Percentiles rank a stretch among this genome's conserved stretches.
Evolutionary conservation across 2,113 vertebrate species (phyloP).

Genomic region (Athene cunicularia): DNA sequence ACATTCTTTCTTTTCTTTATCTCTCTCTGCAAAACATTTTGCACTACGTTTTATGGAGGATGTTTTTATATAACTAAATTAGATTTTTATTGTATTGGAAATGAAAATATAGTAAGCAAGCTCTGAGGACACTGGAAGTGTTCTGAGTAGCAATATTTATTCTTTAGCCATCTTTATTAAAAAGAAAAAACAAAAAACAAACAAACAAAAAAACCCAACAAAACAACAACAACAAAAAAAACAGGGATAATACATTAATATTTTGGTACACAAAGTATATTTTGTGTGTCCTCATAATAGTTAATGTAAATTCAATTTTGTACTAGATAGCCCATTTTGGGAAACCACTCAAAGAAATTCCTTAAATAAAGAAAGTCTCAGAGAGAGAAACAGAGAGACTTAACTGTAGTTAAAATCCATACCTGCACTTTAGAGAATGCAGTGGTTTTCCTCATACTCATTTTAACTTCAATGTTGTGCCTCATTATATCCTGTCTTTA

Average conservation of each 20-base stretch:
- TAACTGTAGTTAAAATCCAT: not conserved
- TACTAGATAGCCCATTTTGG: not conserved
- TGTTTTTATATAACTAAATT: slow-evolving; percentile 42
- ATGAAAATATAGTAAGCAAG: not conserved
- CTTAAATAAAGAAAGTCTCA: not conserved
- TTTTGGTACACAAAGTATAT: not conserved
- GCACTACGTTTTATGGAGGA: not conserved
- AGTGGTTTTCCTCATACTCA: not conserved
- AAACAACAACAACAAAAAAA: too few relatives aligned
- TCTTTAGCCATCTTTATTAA: not conserved
- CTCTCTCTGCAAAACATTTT: slow-evolving; percentile 42
- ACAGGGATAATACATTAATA: not conserved
- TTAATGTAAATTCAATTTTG: not conserved
- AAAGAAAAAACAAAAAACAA: not conserved
- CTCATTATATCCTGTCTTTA: not conserved
- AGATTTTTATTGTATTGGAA: not conserved
- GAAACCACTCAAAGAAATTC: not conserved
- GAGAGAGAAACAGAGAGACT: not conserved
- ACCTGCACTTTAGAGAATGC: not conserved
- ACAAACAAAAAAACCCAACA: not conserved
- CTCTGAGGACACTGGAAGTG: not conserved
- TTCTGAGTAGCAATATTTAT: not conserved
- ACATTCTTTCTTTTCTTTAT: slow-evolving; percentile 27
- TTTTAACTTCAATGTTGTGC: not conserved
- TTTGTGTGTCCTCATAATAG: not conserved